Base-by-base conservation (phyloP, 1,140 invertebrate species). In the Melitaea cinxia region DNA sequence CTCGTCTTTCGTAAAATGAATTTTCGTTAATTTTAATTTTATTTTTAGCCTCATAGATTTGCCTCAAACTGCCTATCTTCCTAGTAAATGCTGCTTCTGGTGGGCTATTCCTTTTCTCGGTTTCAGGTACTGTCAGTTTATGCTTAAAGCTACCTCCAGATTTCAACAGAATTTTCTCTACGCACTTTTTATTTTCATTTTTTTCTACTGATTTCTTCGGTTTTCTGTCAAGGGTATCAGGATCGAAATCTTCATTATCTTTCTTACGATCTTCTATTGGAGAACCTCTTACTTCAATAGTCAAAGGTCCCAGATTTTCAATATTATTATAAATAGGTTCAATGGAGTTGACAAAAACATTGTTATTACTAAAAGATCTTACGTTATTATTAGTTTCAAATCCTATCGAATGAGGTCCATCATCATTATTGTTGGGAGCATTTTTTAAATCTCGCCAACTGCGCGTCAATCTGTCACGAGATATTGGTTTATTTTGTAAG, bases 151-250 rank as follows among this genome's bases (percentile, higher is more conserved):
- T 95, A 3, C 94, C 93, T 26, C 92, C 94, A 10, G 89, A 91
- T 77, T 88, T 91, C 10, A 89, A 57, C 19, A 91, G 69, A 65
- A 92, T 95, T 67, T 94, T 93, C n/a, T 90, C 90, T 0, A 92
- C 83, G 57, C 78, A 78, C 75, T 85, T 89, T 52, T 81, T 80
- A 47, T 59, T 56, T 72, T 79, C 82, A 9, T 68, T 50, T 19
- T 19, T 56, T 28, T 67, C 59, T 14, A 37, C 21, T 23, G 17
- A 24, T 53, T 55, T 84, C 56, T 80, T 88, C 14, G 95, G 94
- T 80, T 96, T 96, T 15, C 96, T 91, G 75, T 97, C 96, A 15
- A 97, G 82, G 0, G 96, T 97, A 72, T 97, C 96, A 0, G 95
- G 95, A 77, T 97, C 96, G 76, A 96, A 97, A 60, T 93, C 92